phyloP scores from a whole-genome alignment of 2,797 vertebrate species.

The Ispidina lecontei region DNA sequence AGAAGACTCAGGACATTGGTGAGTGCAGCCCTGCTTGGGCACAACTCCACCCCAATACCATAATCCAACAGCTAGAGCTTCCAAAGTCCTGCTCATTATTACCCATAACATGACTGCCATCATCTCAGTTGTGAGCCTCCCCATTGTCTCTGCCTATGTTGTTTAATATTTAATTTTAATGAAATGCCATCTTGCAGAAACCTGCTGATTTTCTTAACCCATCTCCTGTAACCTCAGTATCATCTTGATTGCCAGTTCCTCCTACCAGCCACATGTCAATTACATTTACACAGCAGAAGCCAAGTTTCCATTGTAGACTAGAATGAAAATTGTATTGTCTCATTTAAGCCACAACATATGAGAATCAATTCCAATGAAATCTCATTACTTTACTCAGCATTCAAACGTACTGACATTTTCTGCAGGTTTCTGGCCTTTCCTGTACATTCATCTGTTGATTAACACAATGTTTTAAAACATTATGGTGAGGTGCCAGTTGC shows the following conservation, averaged over 20 bases:
- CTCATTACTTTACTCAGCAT: not conserved
- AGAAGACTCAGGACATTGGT: not conserved
- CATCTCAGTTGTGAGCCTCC: not conserved
- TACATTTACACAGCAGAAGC: not conserved
- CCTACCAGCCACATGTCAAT: not conserved
- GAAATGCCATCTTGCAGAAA: not conserved
- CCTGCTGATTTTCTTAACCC: not conserved
- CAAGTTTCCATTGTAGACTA: not conserved
- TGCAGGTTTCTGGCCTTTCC: not conserved
- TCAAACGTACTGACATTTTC: not conserved
- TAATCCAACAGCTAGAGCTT: not conserved
- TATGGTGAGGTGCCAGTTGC: not conserved
- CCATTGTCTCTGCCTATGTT: not conserved
- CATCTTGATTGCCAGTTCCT: not conserved
- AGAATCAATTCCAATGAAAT: not conserved
- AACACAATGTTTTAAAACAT: not conserved
- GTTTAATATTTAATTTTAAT: not conserved
- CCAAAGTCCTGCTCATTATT: not conserved
- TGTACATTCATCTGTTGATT: not conserved
- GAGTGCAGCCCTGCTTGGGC: not conserved
- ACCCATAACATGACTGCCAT: not conserved
- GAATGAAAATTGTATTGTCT: no score
- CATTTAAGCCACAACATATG: not conserved
- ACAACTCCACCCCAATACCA: not conserved
- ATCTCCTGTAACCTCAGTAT: not conserved